Base-by-base conservation (phyloP, 2,888 invertebrate genomes). In the Spialia ferax region DNA sequence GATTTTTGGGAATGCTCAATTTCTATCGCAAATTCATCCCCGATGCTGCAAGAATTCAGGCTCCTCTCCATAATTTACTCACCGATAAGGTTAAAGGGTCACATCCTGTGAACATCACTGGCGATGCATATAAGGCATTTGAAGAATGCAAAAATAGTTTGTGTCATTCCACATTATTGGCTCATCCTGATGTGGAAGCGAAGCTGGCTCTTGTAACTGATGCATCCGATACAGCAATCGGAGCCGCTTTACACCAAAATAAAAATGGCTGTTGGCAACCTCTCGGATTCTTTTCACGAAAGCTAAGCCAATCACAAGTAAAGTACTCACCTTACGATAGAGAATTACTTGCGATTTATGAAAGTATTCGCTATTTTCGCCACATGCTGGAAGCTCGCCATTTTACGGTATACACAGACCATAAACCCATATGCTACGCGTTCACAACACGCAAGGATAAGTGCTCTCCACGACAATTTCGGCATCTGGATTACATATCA, bases 311-410 rank as follows among this genome's bases (percentile, higher is more conserved):
- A 5, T 66, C 82, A 0, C 79, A 89, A 69, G 56, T 35, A 13
- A 84, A 82, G 23, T 78, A 79, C 79, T 74, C 77, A 23, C 74
- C 83, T 1, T 88, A 86, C 69, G 86, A 90, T 63, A 35, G 35
- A 35, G 35, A 35, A 35, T 35, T 35, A 13, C 35, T 35, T 13
- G 42, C 42, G 15, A 13, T 83, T 2, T 88, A 85, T 63, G 70
- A 75, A 59, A 80, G 81, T 0, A 73, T 88, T 0, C 78, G 78
- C 60, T 73, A 83, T 67, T 87, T 87, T 71, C 71, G 79, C 7
- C 75, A 83, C 32, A 77, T 85, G 75, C 48, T 89, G 0, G 88
- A 91, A 75, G 84, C 79, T 0, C 71, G 79, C 35, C 78, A 83
- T 50, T 73, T 73, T 26, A 45, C 63, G 20, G 26, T 76, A 1